Conservation (phyloP, 2,888 invertebrate genomes). For the Liodrosophila aerea region DNA sequence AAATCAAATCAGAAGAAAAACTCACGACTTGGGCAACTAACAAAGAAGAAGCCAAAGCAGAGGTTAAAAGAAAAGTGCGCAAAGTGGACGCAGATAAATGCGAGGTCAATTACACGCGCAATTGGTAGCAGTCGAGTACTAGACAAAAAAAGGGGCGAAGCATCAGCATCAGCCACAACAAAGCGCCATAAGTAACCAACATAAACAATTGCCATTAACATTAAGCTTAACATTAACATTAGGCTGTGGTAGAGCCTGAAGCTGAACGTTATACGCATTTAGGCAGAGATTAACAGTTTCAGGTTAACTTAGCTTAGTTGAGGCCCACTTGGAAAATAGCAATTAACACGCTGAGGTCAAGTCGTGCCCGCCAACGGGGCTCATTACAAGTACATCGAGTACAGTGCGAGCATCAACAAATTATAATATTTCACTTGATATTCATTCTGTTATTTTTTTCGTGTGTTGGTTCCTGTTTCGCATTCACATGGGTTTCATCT, state of each 20-base stretch:
- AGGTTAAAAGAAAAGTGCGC: slow-evolving; percentile 33
- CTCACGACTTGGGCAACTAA: slow-evolving; percentile 14
- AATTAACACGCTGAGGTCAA: slow-evolving; percentile 67
- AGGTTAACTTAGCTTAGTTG: background rate
- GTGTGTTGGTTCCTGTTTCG: slow-evolving; percentile 53
- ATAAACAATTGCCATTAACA: slow-evolving; percentile 39
- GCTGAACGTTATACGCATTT: slow-evolving; percentile 45
- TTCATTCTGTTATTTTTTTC: slow-evolving; percentile 31
- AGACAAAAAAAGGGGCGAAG: slow-evolving; percentile 34
- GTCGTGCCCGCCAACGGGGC: slow-evolving; percentile 57
- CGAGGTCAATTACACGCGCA: slow-evolving; percentile 58
- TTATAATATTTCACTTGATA: slow-evolving; percentile 59
- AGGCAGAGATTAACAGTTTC: slow-evolving; percentile 56
- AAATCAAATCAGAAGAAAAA: slow-evolving; percentile 12
- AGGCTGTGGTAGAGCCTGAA: slow-evolving; percentile 19
- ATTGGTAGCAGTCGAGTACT: slow-evolving; percentile 46
- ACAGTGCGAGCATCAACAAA: slow-evolving; percentile 21
- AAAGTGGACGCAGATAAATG: slow-evolving; percentile 43
- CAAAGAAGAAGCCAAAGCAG: background rate
- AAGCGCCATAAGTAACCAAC: slow-evolving; percentile 4
- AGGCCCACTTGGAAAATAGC: slow-evolving; percentile 45
- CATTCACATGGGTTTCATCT: slow-evolving; percentile 36
- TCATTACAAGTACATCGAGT: slow-evolving; percentile 35
- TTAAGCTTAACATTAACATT: slow-evolving; percentile 38
- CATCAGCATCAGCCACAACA: slow-evolving; percentile 8